Conservation (phyloP, 1,140 invertebrate species). For the Contarinia nasturtii region DNA sequence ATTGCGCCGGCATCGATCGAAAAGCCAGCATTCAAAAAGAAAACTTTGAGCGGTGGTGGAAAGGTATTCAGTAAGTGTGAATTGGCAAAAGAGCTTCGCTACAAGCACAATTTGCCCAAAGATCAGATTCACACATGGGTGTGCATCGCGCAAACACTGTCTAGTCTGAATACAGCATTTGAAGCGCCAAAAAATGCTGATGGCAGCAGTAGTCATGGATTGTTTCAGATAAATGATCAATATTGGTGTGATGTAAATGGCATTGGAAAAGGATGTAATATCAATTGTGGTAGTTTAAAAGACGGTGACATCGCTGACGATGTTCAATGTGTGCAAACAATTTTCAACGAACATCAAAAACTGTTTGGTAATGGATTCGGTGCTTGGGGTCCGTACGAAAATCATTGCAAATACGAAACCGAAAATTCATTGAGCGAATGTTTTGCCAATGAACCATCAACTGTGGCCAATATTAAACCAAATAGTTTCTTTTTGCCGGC, state of each 20-base stretch:
- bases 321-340: constrained; percentile 36
- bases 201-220: constrained; percentile 40
- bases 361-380: constrained; percentile 44
- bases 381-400: constrained; percentile 45
- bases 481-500: neutral
- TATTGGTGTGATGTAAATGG: constrained; percentile 40
- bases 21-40: no score
- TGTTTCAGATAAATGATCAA: constrained; percentile 43
- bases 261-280: constrained; percentile 31
- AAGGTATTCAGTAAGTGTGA: constrained; percentile 39
- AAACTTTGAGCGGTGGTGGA: constrained; percentile 7
- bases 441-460: neutral
- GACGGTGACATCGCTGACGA: constrained; percentile 48
- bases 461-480: neutral
- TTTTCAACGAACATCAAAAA: constrained; percentile 37
- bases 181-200: constrained; percentile 28
- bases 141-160: constrained; percentile 48
- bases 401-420: constrained; percentile 26
- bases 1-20: neutral
- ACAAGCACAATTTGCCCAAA: constrained; percentile 25
- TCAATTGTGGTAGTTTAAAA: constrained; percentile 28
- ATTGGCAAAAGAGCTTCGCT: constrained; percentile 32
- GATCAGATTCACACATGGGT: constrained; percentile 39
- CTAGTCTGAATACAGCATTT: constrained; percentile 38
- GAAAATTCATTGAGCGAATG: constrained; percentile 1